phyloP scores from a whole-genome alignment of 2,113 vertebrate species.

The Collichthys lucidus region DNA sequence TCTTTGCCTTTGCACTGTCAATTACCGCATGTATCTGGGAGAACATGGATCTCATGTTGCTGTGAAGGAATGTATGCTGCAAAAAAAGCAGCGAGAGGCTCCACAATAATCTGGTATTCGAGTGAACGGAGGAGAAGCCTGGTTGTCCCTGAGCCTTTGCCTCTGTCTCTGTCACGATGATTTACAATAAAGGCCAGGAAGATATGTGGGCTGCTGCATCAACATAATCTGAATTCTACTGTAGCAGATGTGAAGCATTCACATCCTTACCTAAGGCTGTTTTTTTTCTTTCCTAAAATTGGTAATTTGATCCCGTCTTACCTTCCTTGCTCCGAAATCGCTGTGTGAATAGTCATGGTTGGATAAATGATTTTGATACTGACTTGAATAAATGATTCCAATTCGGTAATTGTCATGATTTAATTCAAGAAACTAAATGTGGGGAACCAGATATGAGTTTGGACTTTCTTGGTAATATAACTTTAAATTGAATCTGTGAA shows the following conservation, averaged over 20 bases:
- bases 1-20: not conserved
- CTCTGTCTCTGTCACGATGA: constrained; percentile 65
- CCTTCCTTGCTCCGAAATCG: not conserved
- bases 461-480: not conserved
- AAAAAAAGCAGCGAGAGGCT: constrained; percentile 12
- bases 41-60: not conserved
- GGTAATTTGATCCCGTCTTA: not conserved
- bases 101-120: constrained; percentile 50
- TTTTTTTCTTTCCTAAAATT: no score
- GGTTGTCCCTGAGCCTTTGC: constrained; percentile 52
- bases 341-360: not conserved
- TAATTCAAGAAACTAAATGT: constrained; percentile 1
- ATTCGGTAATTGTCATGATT: not conserved
- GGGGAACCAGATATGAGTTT: not conserved
- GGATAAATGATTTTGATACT: not conserved
- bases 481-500: not conserved
- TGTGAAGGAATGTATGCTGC: constrained; percentile 22
- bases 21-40: not conserved
- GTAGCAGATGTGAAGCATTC: constrained; percentile 49
- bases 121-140: constrained; percentile 46
- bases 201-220: constrained; percentile 70
- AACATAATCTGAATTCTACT: constrained; percentile 70
- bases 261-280: constrained; percentile 38
- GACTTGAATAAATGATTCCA: constrained; percentile 4
- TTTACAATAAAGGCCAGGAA: constrained; percentile 62